Base-by-base conservation (phyloP, 2,797 vertebrate genomes). In the Loris lydekkerianus region DNA sequence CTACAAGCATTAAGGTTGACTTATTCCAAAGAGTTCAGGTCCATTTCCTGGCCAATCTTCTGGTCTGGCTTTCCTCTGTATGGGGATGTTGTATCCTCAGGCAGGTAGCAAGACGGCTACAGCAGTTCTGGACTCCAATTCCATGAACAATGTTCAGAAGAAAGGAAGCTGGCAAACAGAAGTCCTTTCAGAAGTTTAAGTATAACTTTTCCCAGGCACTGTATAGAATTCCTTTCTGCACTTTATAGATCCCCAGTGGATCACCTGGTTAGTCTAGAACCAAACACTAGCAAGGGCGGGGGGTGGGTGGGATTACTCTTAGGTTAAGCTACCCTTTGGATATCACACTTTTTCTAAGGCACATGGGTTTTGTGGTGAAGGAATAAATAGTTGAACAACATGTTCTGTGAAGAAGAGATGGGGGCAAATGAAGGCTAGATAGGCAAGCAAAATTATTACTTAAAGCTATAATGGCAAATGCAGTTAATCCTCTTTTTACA, bases 381-480 rank as follows among this genome's bases (percentile, higher is more conserved):
- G 29, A 77, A 94, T 61, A 78, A 93, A 94, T 72, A 43, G 27
- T 67, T 34, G 1, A 84, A 82, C 4, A 60, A 72, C 5, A 65
- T 14, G 82, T 73, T 91, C 31, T 70, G 11, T 78, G 27, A 86
- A 89, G 27, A 78, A 70, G 11, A 5, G 21, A 15, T 49, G 1
- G 7, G 7, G 7, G 1, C 11, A 53, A 77, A 73, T 78, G 31
- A 73, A 76, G 76, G 17, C 14, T 83, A 13, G 21, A 5, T 63
- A 73, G 76, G 18, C 13, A 60, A 72, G 21, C 25, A 69, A 75
- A 95, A 82, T 63, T 34, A 18, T 80, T 93, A 37, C 53, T 65
- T 15, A 91, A 95, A 93, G 31, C 29, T 63, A 20, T 49, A 37
- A 72, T 27, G 18, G 65, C 88, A 63, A 95, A 93, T 84, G 4